Conservation (phyloP, 2,113 vertebrate genomes). For the Rhombomys opimus region DNA sequence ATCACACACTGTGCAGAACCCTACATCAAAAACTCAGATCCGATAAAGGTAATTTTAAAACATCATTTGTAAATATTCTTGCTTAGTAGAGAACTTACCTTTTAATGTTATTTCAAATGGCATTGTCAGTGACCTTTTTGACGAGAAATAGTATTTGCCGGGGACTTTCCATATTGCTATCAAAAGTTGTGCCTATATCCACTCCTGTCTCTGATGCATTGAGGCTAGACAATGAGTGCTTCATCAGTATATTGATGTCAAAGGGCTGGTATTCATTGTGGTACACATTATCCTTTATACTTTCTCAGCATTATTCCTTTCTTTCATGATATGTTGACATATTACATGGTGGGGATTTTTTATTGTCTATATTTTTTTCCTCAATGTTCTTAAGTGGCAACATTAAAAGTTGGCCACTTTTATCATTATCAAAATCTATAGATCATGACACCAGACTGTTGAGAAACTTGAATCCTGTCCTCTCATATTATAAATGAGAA, state of each 20-base stretch:
- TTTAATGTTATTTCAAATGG: slow-evolving; percentile 32
- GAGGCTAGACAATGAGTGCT: not conserved
- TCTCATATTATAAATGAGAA: slow-evolving; percentile 50
- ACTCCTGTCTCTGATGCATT: not conserved
- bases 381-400: not conserved
- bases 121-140: not conserved
- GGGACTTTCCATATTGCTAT: not conserved
- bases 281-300: not conserved
- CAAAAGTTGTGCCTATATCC: not conserved
- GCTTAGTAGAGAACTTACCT: not conserved
- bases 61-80: not conserved
- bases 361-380: not conserved
- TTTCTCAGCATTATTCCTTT: not conserved
- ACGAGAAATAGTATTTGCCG: not conserved
- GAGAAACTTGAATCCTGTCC: not conserved
- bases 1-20: slow-evolving; percentile 96
- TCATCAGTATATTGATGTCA: not conserved
- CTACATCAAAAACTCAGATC: slow-evolving; percentile 95
- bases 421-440: not conserved
- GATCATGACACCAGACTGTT: not conserved
- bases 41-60: slow-evolving; percentile 89
- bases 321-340: not conserved
- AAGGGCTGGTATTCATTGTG: not conserved
- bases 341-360: not conserved
- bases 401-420: not conserved